Conservation (phyloP, 2,113 vertebrate genomes). For the Oryzias melastigma region DNA sequence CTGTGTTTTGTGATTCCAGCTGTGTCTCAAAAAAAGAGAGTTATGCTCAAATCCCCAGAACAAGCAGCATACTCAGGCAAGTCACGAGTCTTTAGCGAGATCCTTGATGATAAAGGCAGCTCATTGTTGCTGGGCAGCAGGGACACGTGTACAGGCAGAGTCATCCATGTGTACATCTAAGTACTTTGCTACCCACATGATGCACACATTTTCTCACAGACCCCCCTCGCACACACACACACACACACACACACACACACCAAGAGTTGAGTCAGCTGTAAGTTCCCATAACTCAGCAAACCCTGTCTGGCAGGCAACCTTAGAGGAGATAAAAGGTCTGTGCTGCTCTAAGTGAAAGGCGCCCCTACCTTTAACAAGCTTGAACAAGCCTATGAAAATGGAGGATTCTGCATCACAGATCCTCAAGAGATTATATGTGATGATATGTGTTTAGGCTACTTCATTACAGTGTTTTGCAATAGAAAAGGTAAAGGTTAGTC, state of each 20-base stretch:
- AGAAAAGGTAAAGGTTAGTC: neutral
- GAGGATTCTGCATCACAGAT: constrained; percentile 2
- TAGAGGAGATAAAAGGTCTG: constrained; percentile 31
- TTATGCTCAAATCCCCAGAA: constrained; percentile 29
- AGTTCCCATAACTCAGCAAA: constrained; percentile 56
- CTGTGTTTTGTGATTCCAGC: constrained; percentile 58
- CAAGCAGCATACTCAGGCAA: constrained; percentile 40
- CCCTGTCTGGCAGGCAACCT: constrained; percentile 25
- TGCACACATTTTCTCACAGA: constrained; percentile 1
- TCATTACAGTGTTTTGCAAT: too few species aligned
- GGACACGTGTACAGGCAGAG: constrained; percentile 15
- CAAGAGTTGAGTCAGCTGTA: constrained; percentile 20
- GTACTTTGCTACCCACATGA: neutral
- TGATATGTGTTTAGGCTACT: too few species aligned
- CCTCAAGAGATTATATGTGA: neutral
- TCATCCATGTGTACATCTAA: neutral
- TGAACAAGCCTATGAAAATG: too few species aligned
- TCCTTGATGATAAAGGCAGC: constrained; percentile 37
- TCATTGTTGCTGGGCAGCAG: constrained; percentile 9
- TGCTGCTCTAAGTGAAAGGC: constrained; percentile 10
- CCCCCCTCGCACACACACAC: neutral
- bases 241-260: constrained; percentile 2
- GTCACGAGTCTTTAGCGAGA: constrained; percentile 43
- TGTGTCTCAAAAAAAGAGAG: constrained; percentile 35
- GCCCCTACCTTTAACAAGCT: too few species aligned